These are phyloP conservation scores for Laticauda laticaudata DNA, from an alignment of 2,113 vertebrate genomes.

Conservation along the genomic window DNA sequence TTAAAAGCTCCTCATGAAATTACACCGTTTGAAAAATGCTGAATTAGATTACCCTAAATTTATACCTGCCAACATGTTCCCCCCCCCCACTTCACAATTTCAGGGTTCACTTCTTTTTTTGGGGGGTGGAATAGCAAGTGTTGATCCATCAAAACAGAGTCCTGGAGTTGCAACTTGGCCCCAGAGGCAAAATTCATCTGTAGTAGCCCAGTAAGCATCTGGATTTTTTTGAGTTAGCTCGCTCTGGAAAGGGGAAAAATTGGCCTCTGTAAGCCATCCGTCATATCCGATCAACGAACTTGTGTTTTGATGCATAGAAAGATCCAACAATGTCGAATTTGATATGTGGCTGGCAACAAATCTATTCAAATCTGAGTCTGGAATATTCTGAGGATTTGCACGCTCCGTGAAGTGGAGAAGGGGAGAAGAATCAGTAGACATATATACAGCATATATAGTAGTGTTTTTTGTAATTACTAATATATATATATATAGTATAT, in stretches of 20 bases:
- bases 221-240: no score
- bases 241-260: no score
- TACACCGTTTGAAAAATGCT: background rate
- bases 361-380: background rate
- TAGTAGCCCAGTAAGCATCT: no score
- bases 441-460: no score
- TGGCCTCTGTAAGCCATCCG: no score
- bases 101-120: background rate
- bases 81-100: background rate
- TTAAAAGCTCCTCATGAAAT: background rate
- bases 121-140: background rate
- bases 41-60: background rate
- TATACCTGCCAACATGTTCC: background rate
- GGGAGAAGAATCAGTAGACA: background rate
- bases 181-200: no score
- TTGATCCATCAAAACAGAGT: no score
- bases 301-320: background rate
- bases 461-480: no score
- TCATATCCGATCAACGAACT: no score
- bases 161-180: no score
- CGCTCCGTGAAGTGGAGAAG: background rate
- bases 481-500: no score
- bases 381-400: background rate
- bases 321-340: background rate
- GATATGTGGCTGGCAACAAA: background rate